Evolutionary conservation across 1,140 invertebrate species (phyloP).

Genomic region (Lasioglossum baleicum): DNA sequence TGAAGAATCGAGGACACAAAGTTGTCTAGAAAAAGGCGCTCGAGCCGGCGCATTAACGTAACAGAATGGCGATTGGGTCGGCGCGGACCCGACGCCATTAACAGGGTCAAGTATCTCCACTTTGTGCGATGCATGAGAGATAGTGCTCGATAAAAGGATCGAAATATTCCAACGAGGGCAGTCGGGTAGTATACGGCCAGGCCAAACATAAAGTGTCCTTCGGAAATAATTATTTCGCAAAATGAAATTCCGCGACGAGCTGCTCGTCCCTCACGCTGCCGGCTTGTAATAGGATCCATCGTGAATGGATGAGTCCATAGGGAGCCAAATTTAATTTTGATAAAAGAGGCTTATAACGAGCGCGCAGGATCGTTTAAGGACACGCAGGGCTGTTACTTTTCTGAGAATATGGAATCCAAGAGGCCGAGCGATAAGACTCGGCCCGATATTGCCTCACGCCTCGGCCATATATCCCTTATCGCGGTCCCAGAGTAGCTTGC

Average conservation of each 20-base stretch:
- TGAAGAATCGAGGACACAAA: too few species aligned
- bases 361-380: constrained; percentile 33
- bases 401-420: constrained; percentile 55
- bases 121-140: not conserved
- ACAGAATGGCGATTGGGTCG: too few species aligned
- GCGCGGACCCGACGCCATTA: too few species aligned
- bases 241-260: constrained; percentile 10
- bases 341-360: constrained; percentile 69
- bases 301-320: not conserved
- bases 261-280: not conserved
- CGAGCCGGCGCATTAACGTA: too few species aligned
- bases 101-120: not conserved
- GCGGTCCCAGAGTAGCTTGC: not conserved
- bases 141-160: not conserved
- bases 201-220: not conserved
- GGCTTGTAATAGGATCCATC: not conserved
- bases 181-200: not conserved
- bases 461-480: constrained; percentile 29
- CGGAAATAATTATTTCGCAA: constrained; percentile 37
- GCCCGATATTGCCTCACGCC: constrained; percentile 39
- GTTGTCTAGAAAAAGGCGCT: too few species aligned
- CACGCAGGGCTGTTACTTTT: constrained; percentile 40
- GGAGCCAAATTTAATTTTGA: constrained; percentile 67
- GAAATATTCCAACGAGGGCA: not conserved
- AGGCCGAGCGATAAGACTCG: constrained; percentile 45